Evolutionary conservation across 2,113 vertebrate species (phyloP).

Genomic region (Chaenocephalus aceratus): DNA sequence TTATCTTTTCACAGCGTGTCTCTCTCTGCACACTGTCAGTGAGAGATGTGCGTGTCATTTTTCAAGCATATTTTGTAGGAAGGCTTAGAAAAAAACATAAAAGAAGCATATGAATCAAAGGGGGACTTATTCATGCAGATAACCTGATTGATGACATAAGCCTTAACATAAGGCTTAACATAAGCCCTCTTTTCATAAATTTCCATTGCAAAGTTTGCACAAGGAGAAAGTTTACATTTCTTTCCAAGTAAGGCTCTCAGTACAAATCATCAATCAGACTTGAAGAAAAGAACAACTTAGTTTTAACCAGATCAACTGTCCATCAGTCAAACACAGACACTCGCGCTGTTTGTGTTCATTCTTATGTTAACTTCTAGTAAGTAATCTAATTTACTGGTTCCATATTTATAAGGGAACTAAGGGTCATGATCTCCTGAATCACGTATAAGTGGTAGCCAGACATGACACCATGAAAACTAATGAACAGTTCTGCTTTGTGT

Average conservation of each 20-base stretch:
- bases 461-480: neutral
- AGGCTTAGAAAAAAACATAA: neutral
- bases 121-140: neutral
- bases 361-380: neutral
- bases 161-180: no score
- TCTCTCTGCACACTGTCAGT: conserved; percentile 1
- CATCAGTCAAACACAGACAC: neutral
- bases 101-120: neutral
- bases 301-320: no score
- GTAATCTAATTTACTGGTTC: neutral
- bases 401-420: neutral
- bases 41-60: conserved; percentile 21
- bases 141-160: neutral
- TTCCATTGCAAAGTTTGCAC: neutral
- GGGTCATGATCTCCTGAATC: neutral
- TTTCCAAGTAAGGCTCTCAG: no score
- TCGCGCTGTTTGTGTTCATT: neutral
- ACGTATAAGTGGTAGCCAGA: conserved; percentile 4
- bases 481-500: conserved; percentile 35
- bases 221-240: neutral
- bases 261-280: no score
- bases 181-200: neutral
- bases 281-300: no score
- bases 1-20: conserved; percentile 33
- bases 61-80: conserved; percentile 26